These are phyloP conservation scores for Aelia acuminata DNA, from an alignment of 2,888 invertebrate species.

Conservation along the genomic window DNA sequence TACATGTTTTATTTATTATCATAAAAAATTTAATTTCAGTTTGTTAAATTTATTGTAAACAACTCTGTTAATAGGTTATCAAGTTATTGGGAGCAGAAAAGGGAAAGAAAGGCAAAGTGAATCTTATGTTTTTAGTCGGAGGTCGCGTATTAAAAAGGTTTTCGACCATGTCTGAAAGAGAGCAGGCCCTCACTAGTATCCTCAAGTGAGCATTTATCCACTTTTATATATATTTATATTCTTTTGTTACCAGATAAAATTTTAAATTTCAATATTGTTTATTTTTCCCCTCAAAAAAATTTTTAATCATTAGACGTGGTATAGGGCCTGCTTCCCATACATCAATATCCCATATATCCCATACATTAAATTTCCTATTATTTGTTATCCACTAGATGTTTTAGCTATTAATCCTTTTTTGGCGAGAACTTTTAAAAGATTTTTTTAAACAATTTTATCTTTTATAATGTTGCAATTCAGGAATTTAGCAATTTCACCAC, in stretches of 20 bases:
- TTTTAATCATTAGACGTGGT: too few relatives aligned
- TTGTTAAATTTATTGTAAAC: not conserved
- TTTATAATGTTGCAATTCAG: too few relatives aligned
- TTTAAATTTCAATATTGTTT: not conserved
- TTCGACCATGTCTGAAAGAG: conserved; percentile 76
- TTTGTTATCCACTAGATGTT: too few relatives aligned
- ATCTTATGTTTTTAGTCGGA: conserved; percentile 79
- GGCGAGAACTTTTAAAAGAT: too few relatives aligned
- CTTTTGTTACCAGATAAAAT: not conserved
- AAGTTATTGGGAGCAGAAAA: conserved; percentile 79
- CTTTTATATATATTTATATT: not conserved
- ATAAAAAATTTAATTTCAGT: not conserved
- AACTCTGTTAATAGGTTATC: conserved; percentile 68
- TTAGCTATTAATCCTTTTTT: too few relatives aligned
- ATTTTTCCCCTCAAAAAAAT: not conserved
- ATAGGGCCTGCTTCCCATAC: too few relatives aligned
- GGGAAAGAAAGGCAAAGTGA: conserved; percentile 73
- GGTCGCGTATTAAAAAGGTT: conserved; percentile 77
- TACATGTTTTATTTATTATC: not conserved
- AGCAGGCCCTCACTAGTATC: conserved; percentile 77
- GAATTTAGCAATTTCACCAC: too few relatives aligned
- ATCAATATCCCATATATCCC: too few relatives aligned
- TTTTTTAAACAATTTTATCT: too few relatives aligned
- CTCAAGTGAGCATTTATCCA: conserved; percentile 76
- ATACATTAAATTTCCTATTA: too few relatives aligned